Evolutionary conservation across 2,888 invertebrate species (phyloP), one percentile per base, ranked within the genome.

Genomic region (Drosophila multiciliata): DNA sequence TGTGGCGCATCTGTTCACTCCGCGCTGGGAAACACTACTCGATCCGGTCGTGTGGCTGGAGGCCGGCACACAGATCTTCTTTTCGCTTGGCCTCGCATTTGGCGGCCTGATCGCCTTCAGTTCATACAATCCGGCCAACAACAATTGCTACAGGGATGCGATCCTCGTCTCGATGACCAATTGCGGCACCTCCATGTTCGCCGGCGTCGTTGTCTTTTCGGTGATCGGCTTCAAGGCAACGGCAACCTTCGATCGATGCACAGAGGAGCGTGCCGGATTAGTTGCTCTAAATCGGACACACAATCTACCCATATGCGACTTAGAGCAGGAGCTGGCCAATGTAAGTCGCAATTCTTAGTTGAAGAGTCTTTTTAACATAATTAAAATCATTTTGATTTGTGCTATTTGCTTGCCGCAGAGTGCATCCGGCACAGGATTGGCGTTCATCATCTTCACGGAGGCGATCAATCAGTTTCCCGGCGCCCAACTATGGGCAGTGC

Each of bases 391-490:
- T 45, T 45, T 23, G 45, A 23, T 23, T 45, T 23, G 1, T 29
- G 17, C 1, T 7, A 5, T 50, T 17, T 15, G 1, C 3, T 26
- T 29, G 12, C 94, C 23, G 15, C 8, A 99, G 99, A 98, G 98
- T 8, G 99, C 98, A 1, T 97, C 98, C 3, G 99, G 99, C 32
- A 98, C 99, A 0, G 99, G 99, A 1, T 93, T 99, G 66, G 99
- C 99, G 0, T 99, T 99, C 93, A 98, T 99, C 75, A 98, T 99
- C 83, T 99, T 99, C 94, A 99, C 99, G 0, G 98, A 99, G 93
- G 99, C 99, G 9, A 99, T 99, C 91, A 98, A 98, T 94, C 98
- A 99, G 94, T 99, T 99, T 93, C 98, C 99, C 0, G 97, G 98
- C 0, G 97, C 98, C 0, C 98, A 98, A 87, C 96, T 99, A 91